Percentiles rank a stretch among this genome's conserved stretches.
These are phyloP conservation scores for Mellilla xanthometata DNA, from an alignment of 2,888 invertebrate genomes.

Conservation along the genomic window DNA sequence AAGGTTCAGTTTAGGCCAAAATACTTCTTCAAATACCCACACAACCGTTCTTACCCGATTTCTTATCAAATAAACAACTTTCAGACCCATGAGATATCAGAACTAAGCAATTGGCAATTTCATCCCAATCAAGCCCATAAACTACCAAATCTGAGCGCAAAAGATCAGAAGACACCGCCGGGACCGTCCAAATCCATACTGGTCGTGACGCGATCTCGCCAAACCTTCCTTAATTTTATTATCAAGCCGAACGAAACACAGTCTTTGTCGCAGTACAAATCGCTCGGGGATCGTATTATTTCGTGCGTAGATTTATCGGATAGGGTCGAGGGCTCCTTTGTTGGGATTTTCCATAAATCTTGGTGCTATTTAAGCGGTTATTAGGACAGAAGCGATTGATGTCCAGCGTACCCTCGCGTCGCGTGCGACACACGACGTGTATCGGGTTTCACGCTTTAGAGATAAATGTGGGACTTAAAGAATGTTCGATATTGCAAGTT, in stretches of 20 bases:
- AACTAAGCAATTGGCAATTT: constrained; percentile 2
- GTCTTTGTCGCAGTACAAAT: constrained; percentile 74
- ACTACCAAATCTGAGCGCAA: constrained; percentile 15
- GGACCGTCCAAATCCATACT: constrained; percentile 21
- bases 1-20: too few species aligned
- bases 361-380: constrained; percentile 77
- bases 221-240: constrained; percentile 59
- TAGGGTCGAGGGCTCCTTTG: constrained; percentile 70
- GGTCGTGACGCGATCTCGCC: constrained; percentile 21
- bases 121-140: constrained; percentile 14
- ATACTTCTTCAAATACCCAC: too few species aligned
- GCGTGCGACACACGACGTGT: constrained; percentile 44
- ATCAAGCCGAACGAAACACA: constrained; percentile 58
- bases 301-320: constrained; percentile 77
- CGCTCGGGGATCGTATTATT: constrained; percentile 74
- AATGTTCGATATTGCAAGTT: too few species aligned
- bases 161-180: constrained; percentile 19
- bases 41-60: too few species aligned
- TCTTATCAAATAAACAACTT: too few species aligned
- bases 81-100: not conserved
- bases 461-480: too few species aligned
- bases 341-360: constrained; percentile 77
- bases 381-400: constrained; percentile 75
- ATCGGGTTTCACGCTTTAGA: too few species aligned
- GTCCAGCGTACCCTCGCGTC: constrained; percentile 52